Conservation (phyloP, 2,113 vertebrate species). For the Oncorhynchus mykiss region DNA sequence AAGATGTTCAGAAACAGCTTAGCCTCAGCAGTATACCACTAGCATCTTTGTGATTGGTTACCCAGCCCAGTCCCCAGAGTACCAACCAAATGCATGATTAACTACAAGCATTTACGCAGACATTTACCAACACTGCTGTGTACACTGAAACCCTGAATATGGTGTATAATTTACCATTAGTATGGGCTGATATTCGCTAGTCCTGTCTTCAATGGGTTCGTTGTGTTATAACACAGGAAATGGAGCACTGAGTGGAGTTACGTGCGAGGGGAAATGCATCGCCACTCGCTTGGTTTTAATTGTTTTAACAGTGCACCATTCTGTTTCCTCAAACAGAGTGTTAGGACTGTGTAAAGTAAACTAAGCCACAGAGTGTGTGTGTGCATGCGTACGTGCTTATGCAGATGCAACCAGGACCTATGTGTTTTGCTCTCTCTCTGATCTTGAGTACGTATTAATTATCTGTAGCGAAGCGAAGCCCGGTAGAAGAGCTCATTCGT, state of each 20-base stretch:
- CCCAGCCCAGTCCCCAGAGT: conserved; percentile 53
- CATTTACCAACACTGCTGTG: conserved; percentile 63
- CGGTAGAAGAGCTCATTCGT: conserved; percentile 63
- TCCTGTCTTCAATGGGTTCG: conserved; percentile 60
- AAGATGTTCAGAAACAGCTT: conserved; percentile 43
- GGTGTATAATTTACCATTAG: conserved; percentile 73
- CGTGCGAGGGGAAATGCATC: conserved; percentile 39
- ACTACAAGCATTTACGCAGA: conserved; percentile 66
- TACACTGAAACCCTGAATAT: conserved; percentile 66
- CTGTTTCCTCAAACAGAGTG: conserved; percentile 40
- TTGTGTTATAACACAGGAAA: conserved; percentile 19
- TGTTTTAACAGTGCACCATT: conserved; percentile 38
- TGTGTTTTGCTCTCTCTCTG: conserved; percentile 26
- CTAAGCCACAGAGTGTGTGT: too few species aligned
- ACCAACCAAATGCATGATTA: conserved; percentile 69
- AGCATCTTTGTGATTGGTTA: conserved; percentile 52
- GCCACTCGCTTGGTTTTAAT: conserved; percentile 43
- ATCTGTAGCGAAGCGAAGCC: conserved; percentile 46
- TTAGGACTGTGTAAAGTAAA: too few species aligned
- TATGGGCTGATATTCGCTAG: conserved; percentile 59
- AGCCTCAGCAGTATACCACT: conserved; percentile 13
- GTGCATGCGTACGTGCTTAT: too few species aligned
- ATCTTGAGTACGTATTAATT: conserved; percentile 57
- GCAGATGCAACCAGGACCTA: too few species aligned
- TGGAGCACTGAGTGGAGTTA: conserved; percentile 29